phyloP scores from a whole-genome alignment of 2,888 invertebrate species.

The Danaus chrysippus region DNA sequence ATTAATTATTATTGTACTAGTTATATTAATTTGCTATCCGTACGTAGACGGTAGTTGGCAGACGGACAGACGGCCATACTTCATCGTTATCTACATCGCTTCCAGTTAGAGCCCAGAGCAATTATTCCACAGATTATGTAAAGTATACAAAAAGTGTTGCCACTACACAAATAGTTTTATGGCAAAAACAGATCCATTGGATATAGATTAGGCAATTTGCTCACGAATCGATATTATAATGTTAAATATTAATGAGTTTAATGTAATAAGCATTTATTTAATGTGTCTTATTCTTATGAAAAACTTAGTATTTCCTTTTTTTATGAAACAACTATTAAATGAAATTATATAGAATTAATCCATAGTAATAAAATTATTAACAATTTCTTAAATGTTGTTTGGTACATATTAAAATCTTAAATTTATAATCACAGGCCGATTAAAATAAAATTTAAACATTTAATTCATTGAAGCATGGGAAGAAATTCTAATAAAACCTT shows the following conservation, averaged over 20 bases:
- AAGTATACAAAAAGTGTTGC: constrained; percentile 9
- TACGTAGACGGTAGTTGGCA: constrained; percentile 18
- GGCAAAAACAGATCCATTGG: constrained; percentile 1
- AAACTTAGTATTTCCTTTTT: too few relatives aligned
- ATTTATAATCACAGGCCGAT: too few relatives aligned
- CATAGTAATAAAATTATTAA: too few relatives aligned
- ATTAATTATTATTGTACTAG: background rate
- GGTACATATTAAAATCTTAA: too few relatives aligned
- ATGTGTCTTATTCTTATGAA: too few relatives aligned
- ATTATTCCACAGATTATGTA: constrained; percentile 17
- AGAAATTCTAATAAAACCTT: too few relatives aligned
- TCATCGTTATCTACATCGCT: constrained; percentile 25
- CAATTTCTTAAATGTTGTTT: too few relatives aligned
- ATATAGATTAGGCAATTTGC: constrained; percentile 1
- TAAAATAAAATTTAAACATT: too few relatives aligned
- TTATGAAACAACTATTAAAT: too few relatives aligned
- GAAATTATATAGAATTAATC: too few relatives aligned
- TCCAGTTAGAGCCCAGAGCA: constrained; percentile 19
- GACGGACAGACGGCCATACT: constrained; percentile 19
- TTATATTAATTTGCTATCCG: constrained; percentile 10
- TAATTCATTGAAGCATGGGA: too few relatives aligned
- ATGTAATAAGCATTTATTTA: too few relatives aligned
- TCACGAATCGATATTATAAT: background rate
- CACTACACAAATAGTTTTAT: constrained; percentile 6
- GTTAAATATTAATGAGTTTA: background rate